phyloP scores from a whole-genome alignment of 2,797 vertebrate species.

The Poeciliopsis paucimaculata region DNA sequence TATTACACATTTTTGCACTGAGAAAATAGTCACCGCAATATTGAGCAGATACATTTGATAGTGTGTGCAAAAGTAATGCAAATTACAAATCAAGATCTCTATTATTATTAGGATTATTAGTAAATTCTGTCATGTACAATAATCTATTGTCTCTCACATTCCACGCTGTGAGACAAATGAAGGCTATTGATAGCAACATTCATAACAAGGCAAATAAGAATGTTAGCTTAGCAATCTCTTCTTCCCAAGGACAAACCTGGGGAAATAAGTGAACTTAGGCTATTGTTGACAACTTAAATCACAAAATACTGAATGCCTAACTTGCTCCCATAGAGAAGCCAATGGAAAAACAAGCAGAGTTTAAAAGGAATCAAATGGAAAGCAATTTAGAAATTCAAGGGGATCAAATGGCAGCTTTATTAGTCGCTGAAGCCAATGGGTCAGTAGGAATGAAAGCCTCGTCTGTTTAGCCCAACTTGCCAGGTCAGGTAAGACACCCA shows the following conservation, averaged over 20 bases:
- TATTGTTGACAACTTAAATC: conserved; percentile 43
- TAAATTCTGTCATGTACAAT: not conserved
- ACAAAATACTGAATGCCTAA: conserved; percentile 83
- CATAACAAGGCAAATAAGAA: not conserved
- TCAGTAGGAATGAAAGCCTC: conserved; percentile 89
- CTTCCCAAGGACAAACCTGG: not conserved
- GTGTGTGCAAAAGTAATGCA: conserved; percentile 1
- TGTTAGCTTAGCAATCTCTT: conserved; percentile 6
- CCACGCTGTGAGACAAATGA: not conserved
- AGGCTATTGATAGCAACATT: not conserved
- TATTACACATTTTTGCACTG: not conserved
- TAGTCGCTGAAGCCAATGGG: conserved; percentile 89
- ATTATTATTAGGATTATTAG: not conserved
- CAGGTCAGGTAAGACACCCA: conserved; percentile 75
- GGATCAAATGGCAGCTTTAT: conserved; percentile 98
- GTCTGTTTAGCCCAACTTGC: conserved; percentile 85
- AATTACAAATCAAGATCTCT: not conserved
- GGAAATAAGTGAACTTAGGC: conserved; percentile 15
- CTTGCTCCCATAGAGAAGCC: conserved; percentile 87
- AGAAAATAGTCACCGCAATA: not conserved
- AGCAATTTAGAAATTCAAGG: conserved; percentile 91
- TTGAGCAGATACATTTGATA: not conserved
- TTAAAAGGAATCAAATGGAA: conserved; percentile 91
- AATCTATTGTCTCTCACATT: not conserved
- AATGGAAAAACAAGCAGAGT: conserved; percentile 84